A percentile compares a stretch with the other conserved stretches of the same genome.
Evolutionary conservation across 2,797 vertebrate species (phyloP).

Genomic region (Telmatherina bonti): DNA sequence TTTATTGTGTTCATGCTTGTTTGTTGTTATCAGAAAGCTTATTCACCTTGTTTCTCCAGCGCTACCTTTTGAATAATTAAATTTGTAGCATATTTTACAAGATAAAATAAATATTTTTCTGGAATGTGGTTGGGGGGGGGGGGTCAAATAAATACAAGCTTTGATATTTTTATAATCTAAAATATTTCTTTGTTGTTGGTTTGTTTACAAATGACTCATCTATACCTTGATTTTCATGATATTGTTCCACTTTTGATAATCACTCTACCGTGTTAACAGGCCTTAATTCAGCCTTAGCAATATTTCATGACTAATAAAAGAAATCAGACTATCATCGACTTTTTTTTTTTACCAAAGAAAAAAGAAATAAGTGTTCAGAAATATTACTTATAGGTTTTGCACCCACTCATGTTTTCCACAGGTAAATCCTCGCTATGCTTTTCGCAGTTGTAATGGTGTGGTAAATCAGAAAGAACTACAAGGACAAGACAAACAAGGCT

Average conservation of each 20-base stretch:
- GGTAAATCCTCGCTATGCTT: neutral
- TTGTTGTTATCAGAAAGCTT: neutral
- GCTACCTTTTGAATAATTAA: neutral
- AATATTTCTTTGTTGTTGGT: no score
- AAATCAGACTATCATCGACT: no score
- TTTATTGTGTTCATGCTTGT: neutral
- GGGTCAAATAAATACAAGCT: neutral
- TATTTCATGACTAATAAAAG: neutral
- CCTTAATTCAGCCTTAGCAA: neutral
- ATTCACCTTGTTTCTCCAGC: neutral
- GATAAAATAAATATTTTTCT: neutral
- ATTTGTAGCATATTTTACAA: neutral
- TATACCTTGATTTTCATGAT: neutral
- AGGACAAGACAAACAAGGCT: constrained; percentile 39
- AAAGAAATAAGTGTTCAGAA: neutral
- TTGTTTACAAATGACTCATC: no score
- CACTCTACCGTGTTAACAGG: neutral
- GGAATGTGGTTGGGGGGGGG: neutral
- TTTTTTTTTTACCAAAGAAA: no score
- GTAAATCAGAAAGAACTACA: constrained; percentile 23
- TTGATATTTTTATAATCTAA: no score
- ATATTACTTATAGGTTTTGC: neutral
- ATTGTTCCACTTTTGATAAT: neutral
- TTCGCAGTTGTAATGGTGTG: constrained; percentile 11
- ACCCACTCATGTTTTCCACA: neutral